Evolutionary conservation across 2,888 invertebrate genomes (phyloP).

Genomic region (Drosophila kanekoi): DNA sequence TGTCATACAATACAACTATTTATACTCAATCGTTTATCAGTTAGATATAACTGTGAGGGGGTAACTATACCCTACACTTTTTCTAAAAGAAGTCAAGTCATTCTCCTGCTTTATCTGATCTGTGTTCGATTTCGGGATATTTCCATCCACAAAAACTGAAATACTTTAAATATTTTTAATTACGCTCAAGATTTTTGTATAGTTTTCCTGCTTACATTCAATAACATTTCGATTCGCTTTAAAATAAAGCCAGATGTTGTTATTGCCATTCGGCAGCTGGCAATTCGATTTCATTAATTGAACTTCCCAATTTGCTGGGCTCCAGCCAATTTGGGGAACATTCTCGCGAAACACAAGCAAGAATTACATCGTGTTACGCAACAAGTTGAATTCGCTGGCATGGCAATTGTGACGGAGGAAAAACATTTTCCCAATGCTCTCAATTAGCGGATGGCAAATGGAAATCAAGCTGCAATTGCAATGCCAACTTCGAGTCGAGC

Average conservation of each 20-base stretch:
- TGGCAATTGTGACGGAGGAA: conserved; percentile 40
- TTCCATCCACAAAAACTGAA: too few relatives aligned
- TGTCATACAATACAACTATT: too few relatives aligned
- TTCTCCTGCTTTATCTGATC: too few relatives aligned
- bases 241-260: neutral
- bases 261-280: neutral
- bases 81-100: too few relatives aligned
- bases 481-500: conserved; percentile 39
- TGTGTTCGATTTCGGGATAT: too few relatives aligned
- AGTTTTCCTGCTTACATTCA: too few relatives aligned
- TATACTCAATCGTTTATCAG: too few relatives aligned
- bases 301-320: conserved; percentile 46
- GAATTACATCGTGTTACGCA: conserved; percentile 19
- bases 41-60: too few relatives aligned
- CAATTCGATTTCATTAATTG: conserved; percentile 48
- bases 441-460: conserved; percentile 57
- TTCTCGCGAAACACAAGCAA: conserved; percentile 16
- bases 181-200: too few relatives aligned
- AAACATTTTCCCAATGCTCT: conserved; percentile 56
- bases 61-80: too few relatives aligned
- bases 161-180: too few relatives aligned
- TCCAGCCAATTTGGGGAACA: neutral
- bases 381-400: conserved; percentile 48
- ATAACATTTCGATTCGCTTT: neutral
- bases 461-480: conserved; percentile 70